Percentiles rank a stretch among this genome's conserved stretches.
These are phyloP conservation scores for Sebastes wilsoni DNA, from an alignment of 2,797 vertebrate species.

Conservation along the genomic window DNA sequence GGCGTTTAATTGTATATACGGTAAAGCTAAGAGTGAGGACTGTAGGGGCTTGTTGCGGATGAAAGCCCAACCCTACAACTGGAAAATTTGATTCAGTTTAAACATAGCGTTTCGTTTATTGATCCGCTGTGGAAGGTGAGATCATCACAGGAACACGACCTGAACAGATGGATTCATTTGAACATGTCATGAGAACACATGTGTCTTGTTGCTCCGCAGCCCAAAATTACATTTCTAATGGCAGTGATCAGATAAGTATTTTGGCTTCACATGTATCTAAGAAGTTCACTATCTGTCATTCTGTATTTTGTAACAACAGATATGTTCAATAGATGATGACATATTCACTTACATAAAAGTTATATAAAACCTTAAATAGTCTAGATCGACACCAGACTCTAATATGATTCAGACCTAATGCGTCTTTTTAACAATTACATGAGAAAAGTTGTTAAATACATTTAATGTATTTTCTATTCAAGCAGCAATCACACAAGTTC, in stretches of 20 bases:
- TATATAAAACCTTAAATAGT: neutral
- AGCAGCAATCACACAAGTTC: slow-evolving; percentile 17
- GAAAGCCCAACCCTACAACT: slow-evolving; percentile 79
- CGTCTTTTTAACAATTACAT: neutral
- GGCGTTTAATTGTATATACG: slow-evolving; percentile 89
- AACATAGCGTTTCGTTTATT: slow-evolving; percentile 87
- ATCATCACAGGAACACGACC: slow-evolving; percentile 75
- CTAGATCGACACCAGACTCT: neutral
- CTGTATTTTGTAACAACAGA: slow-evolving; percentile 9
- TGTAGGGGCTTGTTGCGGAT: slow-evolving; percentile 72
- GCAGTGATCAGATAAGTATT: slow-evolving; percentile 41
- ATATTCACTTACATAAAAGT: neutral
- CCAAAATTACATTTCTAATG: slow-evolving; percentile 60
- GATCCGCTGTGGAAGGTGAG: slow-evolving; percentile 77
- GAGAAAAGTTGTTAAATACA: neutral
- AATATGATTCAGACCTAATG: neutral
- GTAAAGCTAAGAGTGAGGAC: slow-evolving; percentile 75
- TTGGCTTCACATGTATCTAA: slow-evolving; percentile 3
- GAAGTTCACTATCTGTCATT: slow-evolving; percentile 17
- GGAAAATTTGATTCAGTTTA: slow-evolving; percentile 89
- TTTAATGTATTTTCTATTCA: neutral
- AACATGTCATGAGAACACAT: slow-evolving; percentile 78
- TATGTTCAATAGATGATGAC: neutral
- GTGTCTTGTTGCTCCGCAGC: slow-evolving; percentile 69
- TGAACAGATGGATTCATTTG: slow-evolving; percentile 82